Base-by-base conservation (phyloP, 2,888 invertebrate genomes). In the Allolobophora icterica region DNA sequence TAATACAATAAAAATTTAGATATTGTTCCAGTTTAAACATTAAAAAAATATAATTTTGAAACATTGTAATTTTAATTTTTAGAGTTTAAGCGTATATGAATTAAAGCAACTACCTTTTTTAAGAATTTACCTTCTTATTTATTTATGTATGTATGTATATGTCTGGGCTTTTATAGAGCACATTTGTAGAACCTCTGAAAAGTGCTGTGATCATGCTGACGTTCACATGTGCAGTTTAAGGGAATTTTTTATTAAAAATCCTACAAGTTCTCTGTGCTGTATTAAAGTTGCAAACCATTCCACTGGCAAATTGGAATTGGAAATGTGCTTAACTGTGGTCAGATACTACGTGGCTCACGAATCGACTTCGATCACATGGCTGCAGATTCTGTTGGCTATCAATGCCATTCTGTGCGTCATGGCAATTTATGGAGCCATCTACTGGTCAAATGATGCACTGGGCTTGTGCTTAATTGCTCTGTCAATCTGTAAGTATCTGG, bases 381-480 rank as follows among this genome's bases (percentile, higher is more conserved):
- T 87, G 17, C 87, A 35, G 35, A 34, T 87, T 34, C 21, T 87
- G 34, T 87, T 87, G 38, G 87, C 87, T 30, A 0, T 87, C 21
- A 87, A 87, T 87, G 87, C 35, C 35, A 24, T 6, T 89, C 89
- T 89, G 35, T 89, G 42, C 21, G 24, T 89, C 4, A 33, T 5
- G 89, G 38, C 89, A 5, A 52, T 89, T 19, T 89, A 89, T 40
- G 38, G 42, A 38, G 89, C 89, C 52, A 42, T 89, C 89, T 89
- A 40, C 42, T 38, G 40, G 33, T 38, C 33, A 34, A 89, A 42
- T n/a, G 89, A 89, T n/a, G 52, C 42, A 89, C 38, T 89, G 17
- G 89, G 89, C 33, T 89, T 89, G 38, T 42, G 42, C 33, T 33
- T 89, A 34, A n/a, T 89, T 89, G 52, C 38, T 21, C 42, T 45